Evolutionary conservation across 2,888 invertebrate genomes (phyloP).

Genomic region (Nudaria mundana): DNA sequence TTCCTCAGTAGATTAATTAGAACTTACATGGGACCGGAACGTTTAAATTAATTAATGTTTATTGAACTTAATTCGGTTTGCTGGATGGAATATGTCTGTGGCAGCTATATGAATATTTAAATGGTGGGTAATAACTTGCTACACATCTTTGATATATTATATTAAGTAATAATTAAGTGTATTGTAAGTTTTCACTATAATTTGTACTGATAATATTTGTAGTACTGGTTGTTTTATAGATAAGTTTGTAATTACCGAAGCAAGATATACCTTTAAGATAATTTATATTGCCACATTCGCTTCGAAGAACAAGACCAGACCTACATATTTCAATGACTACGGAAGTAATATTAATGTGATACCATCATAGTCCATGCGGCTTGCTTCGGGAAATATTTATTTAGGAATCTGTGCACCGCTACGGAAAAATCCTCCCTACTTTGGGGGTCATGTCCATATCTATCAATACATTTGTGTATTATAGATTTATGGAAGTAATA

Average conservation of each 20-base stretch:
- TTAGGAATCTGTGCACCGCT: neutral
- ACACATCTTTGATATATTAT: slow-evolving; percentile 19
- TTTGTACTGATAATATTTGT: slow-evolving; percentile 1
- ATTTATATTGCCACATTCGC: slow-evolving; percentile 21
- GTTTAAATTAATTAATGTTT: slow-evolving; percentile 65
- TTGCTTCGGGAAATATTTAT: slow-evolving; percentile 25
- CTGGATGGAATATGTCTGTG: slow-evolving; percentile 55
- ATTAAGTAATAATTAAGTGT: slow-evolving; percentile 12
- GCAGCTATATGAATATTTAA: slow-evolving; percentile 58
- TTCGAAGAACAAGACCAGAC: slow-evolving; percentile 21
- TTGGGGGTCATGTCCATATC: neutral
- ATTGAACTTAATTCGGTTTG: slow-evolving; percentile 48
- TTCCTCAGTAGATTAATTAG: slow-evolving; percentile 69
- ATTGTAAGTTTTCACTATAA: slow-evolving; percentile 1
- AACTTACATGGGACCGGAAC: slow-evolving; percentile 71
- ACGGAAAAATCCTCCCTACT: neutral
- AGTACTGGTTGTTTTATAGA: slow-evolving; percentile 1
- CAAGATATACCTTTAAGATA: slow-evolving; percentile 20
- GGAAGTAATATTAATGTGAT: slow-evolving; percentile 31
- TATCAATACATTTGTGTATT: neutral
- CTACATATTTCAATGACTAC: slow-evolving; percentile 33
- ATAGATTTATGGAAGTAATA: neutral
- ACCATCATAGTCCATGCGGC: slow-evolving; percentile 21
- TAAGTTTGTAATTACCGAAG: slow-evolving; percentile 16
- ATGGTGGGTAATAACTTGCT: slow-evolving; percentile 61